phyloP scores from a whole-genome alignment of 2,797 vertebrate species.

The Rousettus madagascariensis region DNA sequence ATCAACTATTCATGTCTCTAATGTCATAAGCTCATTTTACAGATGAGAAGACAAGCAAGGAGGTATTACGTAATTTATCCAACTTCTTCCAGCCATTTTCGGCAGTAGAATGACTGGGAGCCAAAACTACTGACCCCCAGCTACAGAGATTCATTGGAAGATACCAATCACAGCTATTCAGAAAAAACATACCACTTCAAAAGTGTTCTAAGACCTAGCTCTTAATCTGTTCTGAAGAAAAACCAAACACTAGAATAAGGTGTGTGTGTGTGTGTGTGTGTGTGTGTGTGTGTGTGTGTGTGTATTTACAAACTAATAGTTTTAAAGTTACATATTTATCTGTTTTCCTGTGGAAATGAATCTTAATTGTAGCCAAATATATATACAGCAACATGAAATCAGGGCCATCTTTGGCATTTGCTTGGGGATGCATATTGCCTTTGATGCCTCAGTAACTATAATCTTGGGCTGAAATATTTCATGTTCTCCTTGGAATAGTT shows the following conservation, averaged over 20 bases:
- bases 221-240: conserved; percentile 8
- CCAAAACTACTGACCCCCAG: not conserved
- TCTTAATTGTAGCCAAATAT: not conserved
- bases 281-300: too few relatives aligned
- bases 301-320: not conserved
- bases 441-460: not conserved
- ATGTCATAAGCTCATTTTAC: not conserved
- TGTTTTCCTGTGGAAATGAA: not conserved
- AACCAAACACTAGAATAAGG: not conserved
- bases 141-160: not conserved
- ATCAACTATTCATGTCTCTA: not conserved
- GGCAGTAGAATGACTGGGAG: not conserved
- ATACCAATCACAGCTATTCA: not conserved
- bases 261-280: too few relatives aligned
- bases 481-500: conserved; percentile 12
- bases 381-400: not conserved
- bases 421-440: not conserved
- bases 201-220: not conserved
- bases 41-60: not conserved
- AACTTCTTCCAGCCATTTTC: not conserved
- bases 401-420: not conserved
- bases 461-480: not conserved
- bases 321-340: not conserved
- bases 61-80: not conserved
- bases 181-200: not conserved